Conservation (phyloP, 2,113 vertebrate genomes). For the Paradoxurus hermaphroditus region DNA sequence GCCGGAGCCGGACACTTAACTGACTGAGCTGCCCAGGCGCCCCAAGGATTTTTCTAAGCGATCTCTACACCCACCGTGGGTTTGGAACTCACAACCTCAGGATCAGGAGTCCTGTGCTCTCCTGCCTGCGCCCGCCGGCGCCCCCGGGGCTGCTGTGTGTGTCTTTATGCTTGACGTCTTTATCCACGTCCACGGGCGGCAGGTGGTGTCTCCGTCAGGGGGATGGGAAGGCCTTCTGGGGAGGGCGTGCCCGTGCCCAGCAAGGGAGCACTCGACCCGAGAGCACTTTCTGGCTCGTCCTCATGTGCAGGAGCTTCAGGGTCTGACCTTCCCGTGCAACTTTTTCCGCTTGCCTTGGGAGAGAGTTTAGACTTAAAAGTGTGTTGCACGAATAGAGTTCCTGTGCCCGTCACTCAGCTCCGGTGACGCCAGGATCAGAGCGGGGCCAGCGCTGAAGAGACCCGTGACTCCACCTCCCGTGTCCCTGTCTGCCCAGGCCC, state of each 20-base stretch:
- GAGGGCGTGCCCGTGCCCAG: too few relatives aligned
- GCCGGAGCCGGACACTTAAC: not conserved
- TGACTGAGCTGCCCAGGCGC: not conserved
- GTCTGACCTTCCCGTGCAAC: not conserved
- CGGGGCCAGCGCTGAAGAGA: not conserved
- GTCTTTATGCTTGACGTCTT: too few relatives aligned
- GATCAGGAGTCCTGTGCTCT: too few relatives aligned
- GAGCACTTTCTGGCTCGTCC: not conserved
- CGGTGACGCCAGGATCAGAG: too few relatives aligned
- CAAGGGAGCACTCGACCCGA: not conserved
- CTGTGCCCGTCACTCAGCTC: not conserved
- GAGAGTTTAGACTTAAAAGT: not conserved
- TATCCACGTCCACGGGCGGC: not conserved
- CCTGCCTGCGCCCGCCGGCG: not conserved
- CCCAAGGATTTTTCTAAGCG: too few relatives aligned
- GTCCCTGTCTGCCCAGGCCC: not conserved
- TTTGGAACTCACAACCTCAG: too few relatives aligned
- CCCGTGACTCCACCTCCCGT: rapidly evolving
- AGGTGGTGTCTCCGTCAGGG: too few relatives aligned
- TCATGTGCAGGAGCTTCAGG: not conserved
- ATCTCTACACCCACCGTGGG: too few relatives aligned
- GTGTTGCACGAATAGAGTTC: not conserved
- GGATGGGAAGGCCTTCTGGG: rapidly evolving
- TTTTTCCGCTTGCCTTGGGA: too few relatives aligned
- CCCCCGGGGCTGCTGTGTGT: not conserved